phyloP scores from a whole-genome alignment of 2,113 vertebrate genomes.

The Pundamilia nyererei region DNA sequence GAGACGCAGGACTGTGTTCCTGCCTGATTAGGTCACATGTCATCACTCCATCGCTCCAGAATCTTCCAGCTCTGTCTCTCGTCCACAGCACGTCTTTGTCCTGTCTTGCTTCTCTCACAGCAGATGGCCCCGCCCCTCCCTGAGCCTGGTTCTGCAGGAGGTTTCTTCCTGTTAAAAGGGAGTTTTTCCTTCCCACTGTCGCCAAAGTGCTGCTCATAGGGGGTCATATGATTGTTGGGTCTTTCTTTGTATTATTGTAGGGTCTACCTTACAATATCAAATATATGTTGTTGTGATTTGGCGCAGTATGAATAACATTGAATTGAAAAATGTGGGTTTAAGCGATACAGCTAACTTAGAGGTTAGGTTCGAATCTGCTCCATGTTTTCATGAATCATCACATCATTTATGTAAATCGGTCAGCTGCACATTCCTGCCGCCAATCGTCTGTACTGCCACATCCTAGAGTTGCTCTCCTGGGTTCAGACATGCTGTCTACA shows the following conservation, averaged over 20 bases:
- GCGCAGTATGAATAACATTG: fast-evolving
- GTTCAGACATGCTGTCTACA: neutral
- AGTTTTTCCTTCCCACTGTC: neutral
- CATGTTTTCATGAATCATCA: neutral
- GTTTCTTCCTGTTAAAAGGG: neutral
- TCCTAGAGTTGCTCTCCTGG: neutral
- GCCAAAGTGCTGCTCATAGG: fast-evolving
- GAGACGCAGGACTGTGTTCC: neutral
- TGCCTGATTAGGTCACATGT: neutral
- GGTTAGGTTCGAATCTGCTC: fast-evolving
- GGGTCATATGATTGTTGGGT: neutral
- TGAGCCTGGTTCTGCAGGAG: neutral
- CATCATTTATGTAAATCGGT: neutral
- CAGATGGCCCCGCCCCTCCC: neutral
- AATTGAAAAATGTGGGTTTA: neutral
- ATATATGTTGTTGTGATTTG: neutral
- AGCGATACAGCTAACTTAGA: neutral
- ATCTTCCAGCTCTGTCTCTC: neutral
- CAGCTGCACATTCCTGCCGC: neutral
- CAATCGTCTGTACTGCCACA: neutral
- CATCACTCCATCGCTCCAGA: neutral
- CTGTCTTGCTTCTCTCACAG: neutral
- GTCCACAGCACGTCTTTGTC: fast-evolving
- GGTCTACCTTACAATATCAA: neutral
- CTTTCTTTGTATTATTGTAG: fast-evolving